Conservation (phyloP, 2,797 vertebrate species). For the Clamator glandarius region DNA sequence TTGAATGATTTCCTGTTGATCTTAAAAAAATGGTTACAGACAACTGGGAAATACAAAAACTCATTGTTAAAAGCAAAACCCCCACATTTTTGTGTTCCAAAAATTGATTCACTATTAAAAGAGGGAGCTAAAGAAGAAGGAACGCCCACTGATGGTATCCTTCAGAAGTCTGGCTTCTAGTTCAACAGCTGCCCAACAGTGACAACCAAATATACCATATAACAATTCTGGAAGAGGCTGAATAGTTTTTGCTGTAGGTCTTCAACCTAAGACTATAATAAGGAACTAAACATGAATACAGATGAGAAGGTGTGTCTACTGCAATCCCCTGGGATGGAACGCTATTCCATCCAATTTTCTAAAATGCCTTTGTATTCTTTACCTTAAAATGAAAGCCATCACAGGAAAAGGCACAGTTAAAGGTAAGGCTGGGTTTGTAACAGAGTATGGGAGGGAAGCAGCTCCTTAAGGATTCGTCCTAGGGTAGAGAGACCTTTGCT, state of each 20-base stretch:
- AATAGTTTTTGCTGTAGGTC: not conserved
- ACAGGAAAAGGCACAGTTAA: not conserved
- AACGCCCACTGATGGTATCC: not conserved
- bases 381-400: not conserved
- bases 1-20: not conserved
- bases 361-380: not conserved
- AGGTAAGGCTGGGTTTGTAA: not conserved
- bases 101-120: not conserved
- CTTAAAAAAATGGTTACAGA: not conserved
- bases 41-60: not conserved
- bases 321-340: not conserved
- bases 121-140: not conserved
- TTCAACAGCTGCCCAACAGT: not conserved
- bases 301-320: not conserved
- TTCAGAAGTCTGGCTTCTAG: not conserved
- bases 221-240: not conserved
- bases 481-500: not conserved
- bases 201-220: not conserved
- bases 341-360: not conserved
- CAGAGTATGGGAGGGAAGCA: not conserved
- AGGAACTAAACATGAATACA: not conserved
- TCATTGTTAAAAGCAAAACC: not conserved
- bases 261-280: not conserved
- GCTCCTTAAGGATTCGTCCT: not conserved
- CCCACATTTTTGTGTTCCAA: not conserved